Evolutionary conservation across 1,140 invertebrate species (phyloP).

Genomic region (Homarus americanus): DNA sequence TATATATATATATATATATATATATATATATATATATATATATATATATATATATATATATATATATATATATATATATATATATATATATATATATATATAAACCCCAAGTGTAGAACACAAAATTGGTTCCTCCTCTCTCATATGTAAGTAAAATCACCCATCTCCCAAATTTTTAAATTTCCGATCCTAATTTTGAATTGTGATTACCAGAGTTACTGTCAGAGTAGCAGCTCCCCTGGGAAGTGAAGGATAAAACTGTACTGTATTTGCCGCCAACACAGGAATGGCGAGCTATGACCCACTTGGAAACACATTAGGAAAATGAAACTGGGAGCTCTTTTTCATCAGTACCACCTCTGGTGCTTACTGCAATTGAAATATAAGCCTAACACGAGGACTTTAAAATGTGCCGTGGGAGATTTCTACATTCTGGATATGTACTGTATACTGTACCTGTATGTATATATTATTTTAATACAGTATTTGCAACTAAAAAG

Average conservation of each 20-base stretch:
- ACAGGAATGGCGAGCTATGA: too few relatives aligned
- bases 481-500: too few relatives aligned
- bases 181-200: neutral
- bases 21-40: constrained; percentile 24
- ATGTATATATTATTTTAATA: too few relatives aligned
- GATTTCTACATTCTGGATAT: too few relatives aligned
- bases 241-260: neutral
- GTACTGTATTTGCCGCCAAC: neutral
- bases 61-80: neutral
- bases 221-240: neutral
- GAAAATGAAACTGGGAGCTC: too few relatives aligned
- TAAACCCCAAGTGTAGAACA: neutral
- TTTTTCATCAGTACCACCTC: too few relatives aligned
- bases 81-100: constrained; percentile 25
- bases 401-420: too few relatives aligned
- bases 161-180: neutral
- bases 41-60: constrained; percentile 21
- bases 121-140: neutral
- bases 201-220: neutral
- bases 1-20: neutral
- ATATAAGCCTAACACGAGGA: too few relatives aligned
- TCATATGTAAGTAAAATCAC: neutral
- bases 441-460: too few relatives aligned
- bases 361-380: too few relatives aligned
- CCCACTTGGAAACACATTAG: too few relatives aligned